Conservation (phyloP, 2,888 invertebrate species). For the Drosophila lacicola region DNA sequence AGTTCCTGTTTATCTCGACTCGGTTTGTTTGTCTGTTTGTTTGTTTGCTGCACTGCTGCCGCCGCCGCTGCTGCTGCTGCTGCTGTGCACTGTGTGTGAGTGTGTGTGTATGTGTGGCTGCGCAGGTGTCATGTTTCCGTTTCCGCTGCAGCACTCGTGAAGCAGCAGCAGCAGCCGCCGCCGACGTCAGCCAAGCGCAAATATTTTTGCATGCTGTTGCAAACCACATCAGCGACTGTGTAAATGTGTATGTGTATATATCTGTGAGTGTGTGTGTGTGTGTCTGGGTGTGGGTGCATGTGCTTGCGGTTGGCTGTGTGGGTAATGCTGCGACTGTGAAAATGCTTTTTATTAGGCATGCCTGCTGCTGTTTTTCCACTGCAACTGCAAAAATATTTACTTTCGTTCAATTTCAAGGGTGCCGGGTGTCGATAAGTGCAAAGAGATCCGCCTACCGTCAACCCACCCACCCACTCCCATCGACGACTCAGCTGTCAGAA, state of each 20-base stretch:
- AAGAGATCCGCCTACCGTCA: background rate
- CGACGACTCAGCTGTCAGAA: constrained; percentile 5
- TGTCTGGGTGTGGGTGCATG: constrained; percentile 4
- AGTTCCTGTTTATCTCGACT: constrained; percentile 76
- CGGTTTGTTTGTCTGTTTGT: constrained; percentile 62
- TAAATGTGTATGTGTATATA: constrained; percentile 4
- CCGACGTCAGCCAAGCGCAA: constrained; percentile 62
- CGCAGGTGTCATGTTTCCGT: constrained; percentile 78
- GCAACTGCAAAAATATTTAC: constrained; percentile 65
- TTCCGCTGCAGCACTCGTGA: constrained; percentile 65
- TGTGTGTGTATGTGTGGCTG: constrained; percentile 30
- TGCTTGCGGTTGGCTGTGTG: constrained; percentile 8
- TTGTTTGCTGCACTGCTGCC: constrained; percentile 37
- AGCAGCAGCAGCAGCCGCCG: constrained; percentile 27
- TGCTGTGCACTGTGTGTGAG: constrained; percentile 5
- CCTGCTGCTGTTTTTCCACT: constrained; percentile 27
- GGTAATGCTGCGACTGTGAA: constrained; percentile 18
- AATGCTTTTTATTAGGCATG: constrained; percentile 51
- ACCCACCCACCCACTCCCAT: background rate
- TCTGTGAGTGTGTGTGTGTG: background rate
- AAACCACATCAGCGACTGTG: constrained; percentile 32
- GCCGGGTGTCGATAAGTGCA: constrained; percentile 65
- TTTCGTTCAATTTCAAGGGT: constrained; percentile 60
- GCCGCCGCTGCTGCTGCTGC: constrained; percentile 3
- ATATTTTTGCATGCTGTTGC: constrained; percentile 64